Conservation (phyloP, 2,888 invertebrate species). For the Muschampia plurimacula region DNA sequence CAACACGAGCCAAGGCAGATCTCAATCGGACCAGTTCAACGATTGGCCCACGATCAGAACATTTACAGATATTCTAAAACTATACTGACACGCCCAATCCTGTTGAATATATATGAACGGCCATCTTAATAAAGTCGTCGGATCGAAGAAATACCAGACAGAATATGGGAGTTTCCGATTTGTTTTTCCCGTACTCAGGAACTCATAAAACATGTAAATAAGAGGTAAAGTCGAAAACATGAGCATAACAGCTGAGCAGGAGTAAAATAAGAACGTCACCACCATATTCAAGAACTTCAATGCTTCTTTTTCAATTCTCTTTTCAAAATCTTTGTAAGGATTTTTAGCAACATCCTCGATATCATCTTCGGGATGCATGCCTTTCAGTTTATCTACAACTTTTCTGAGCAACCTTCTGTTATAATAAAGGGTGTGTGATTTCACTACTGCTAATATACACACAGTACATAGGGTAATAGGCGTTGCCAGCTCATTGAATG, state of each 20-base stretch:
- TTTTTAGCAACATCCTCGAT: neutral
- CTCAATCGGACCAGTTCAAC: too few species aligned
- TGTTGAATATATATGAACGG: constrained; percentile 63
- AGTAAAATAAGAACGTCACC: neutral
- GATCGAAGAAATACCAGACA: constrained; percentile 59
- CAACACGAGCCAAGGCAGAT: too few species aligned
- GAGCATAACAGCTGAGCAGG: neutral
- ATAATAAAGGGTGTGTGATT: neutral
- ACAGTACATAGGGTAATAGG: neutral
- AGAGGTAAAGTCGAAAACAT: neutral
- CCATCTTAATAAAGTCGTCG: constrained; percentile 54
- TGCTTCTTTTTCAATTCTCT: constrained; percentile 4
- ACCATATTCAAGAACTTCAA: constrained; percentile 7
- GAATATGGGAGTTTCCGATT: neutral
- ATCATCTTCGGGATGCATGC: constrained; percentile 4
- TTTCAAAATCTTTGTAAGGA: constrained; percentile 5
- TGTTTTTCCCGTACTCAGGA: neutral
- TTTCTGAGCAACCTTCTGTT: neutral
- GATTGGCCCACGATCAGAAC: too few species aligned
- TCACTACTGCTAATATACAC: neutral
- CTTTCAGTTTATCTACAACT: neutral
- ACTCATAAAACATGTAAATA: neutral
- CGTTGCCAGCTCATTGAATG: neutral
- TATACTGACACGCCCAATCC: constrained; percentile 63
- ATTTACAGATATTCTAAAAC: neutral